Base-by-base conservation (phyloP, 2,888 invertebrate species). In the Bursaphelenchus okinawaensis region DNA sequence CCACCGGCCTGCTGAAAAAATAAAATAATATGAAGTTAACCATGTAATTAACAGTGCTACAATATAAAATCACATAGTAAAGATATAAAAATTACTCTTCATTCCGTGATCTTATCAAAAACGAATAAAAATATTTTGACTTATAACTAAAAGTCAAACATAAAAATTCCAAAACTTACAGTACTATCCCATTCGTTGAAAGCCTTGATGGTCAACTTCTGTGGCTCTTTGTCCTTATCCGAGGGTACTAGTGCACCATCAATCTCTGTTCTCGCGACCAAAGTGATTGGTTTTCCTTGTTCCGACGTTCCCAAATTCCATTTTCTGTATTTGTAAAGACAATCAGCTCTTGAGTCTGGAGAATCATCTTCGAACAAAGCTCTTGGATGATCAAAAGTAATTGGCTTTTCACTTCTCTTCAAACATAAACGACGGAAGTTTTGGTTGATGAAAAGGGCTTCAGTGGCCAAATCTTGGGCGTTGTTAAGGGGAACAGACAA, bases 171-270 rank as follows among this genome's bases (percentile, higher is more conserved):
- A n/a, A n/a, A 20, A 68, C 66, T 76, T 82, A 87, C 87, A 82
- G 93, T 91, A 0, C 94, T 92, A 85, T 98, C 96, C 96, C 96
- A 98, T 84, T 99, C 98, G 85, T 98, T 98, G 22, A 98, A 87
- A 0, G 98, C 94, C 85, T 95, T 96, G 83, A 99, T 91, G 7
- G 92, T 90, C 57, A 98, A 87, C 85, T 90, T 94, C 85, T 96
- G 95, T 19, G 66, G 56, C 50, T 71, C 71, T 20, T 63, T 58
- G 56, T 61, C 51, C 20, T 70, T 64, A 76, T 89, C 90, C 0
- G 92, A 91, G 0, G 90, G 90, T 84, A 91, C 88, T 75, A 83
- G 81, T 0, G 92, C 93, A 0, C 94, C 95, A 85, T 99, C 98
- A 83, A 94, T 93, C 83, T 98, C 96, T 84, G 95, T 94, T 63